phyloP scores from a whole-genome alignment of 1,140 invertebrate genomes.

The Papilio xuthus region DNA sequence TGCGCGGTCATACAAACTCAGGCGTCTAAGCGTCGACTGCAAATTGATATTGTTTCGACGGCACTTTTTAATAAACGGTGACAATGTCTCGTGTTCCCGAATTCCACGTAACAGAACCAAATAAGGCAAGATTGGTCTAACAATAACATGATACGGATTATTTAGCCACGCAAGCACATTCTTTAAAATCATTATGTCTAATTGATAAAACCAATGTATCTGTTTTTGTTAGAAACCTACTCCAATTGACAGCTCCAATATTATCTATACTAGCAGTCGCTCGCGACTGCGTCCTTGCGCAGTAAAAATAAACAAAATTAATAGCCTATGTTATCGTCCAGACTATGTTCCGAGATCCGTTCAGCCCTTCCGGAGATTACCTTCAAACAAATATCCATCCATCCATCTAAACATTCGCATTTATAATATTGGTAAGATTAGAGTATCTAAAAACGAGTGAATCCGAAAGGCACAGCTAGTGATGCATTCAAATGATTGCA shows the following conservation, averaged over 20 bases:
- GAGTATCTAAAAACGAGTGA: background rate
- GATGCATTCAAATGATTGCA: background rate
- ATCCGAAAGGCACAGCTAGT: background rate
- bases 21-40: slow-evolving; percentile 46
- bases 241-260: too few species aligned
- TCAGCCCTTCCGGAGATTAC: too few species aligned
- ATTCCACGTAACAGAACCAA: slow-evolving; percentile 42
- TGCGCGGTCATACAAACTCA: slow-evolving; percentile 60
- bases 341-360: too few species aligned
- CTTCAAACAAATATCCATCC: too few species aligned
- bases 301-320: too few species aligned
- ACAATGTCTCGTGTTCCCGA: slow-evolving; percentile 41
- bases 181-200: background rate
- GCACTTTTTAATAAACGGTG: slow-evolving; percentile 54
- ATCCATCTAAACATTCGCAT: too few species aligned
- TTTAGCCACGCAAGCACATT: background rate
- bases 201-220: background rate
- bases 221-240: background rate
- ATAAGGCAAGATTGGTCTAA: slow-evolving; percentile 39
- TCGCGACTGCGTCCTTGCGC: too few species aligned
- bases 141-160: background rate
- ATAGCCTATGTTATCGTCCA: too few species aligned
- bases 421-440: too few species aligned
- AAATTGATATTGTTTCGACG: slow-evolving; percentile 65
- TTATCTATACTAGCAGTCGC: too few species aligned